Conservation (phyloP, 2,113 vertebrate species). For the Gobiocypris rarus region DNA sequence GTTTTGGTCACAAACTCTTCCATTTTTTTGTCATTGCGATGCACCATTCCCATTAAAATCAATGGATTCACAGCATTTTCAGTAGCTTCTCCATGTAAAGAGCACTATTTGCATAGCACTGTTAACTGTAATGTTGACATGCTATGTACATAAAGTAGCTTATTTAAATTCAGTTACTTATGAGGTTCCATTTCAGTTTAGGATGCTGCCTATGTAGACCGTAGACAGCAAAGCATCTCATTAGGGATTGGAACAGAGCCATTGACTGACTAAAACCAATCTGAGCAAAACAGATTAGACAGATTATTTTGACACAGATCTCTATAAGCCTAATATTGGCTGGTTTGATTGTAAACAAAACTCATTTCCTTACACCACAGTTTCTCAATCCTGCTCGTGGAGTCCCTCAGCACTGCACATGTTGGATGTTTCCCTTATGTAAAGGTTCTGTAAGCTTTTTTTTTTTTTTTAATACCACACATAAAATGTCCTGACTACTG, state of each 20-base stretch:
- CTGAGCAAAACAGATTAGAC: constrained; percentile 18
- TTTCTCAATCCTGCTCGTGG: constrained; percentile 12
- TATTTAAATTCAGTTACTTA: not conserved
- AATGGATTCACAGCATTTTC: not conserved
- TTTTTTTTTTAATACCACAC: not conserved
- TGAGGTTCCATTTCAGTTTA: not conserved
- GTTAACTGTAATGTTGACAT: not conserved
- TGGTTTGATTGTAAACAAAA: constrained; percentile 11
- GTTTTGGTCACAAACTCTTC: no score
- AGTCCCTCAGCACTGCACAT: constrained; percentile 2
- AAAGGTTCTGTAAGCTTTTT: not conserved
- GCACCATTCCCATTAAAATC: not conserved
- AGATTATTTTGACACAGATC: constrained; percentile 14
- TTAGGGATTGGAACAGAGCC: constrained; percentile 16
- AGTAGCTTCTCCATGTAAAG: not conserved
- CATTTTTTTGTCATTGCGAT: not conserved
- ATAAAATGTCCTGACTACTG: not conserved
- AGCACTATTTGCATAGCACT: not conserved
- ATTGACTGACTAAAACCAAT: not conserved
- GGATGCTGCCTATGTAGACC: not conserved
- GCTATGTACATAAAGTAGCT: not conserved
- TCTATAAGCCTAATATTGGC: not conserved
- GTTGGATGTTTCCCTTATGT: not conserved
- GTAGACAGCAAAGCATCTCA: not conserved
- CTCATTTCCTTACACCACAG: not conserved